Evolutionary conservation across 2,113 vertebrate genomes (phyloP).

Genomic region (Argyrosomus japonicus): DNA sequence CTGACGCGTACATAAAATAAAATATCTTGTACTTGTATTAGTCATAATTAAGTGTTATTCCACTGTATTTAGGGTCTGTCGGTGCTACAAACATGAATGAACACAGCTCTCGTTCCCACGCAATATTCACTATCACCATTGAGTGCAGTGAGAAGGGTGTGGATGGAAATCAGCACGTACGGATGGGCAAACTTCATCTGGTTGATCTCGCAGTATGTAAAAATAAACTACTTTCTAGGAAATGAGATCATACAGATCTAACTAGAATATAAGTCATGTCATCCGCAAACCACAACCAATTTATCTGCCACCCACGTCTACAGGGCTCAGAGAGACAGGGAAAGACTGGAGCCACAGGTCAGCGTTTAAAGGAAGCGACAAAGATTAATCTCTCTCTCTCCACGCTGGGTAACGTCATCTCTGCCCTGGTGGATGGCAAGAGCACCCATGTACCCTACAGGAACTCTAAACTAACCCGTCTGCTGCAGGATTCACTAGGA

Average conservation of each 20-base stretch:
- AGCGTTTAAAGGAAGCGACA: conserved; percentile 97
- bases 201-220: conserved; percentile 94
- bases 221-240: neutral
- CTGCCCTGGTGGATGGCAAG: conserved; percentile 97
- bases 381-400: conserved; percentile 99
- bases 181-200: conserved; percentile 98
- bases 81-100: conserved; percentile 99
- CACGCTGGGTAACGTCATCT: conserved; percentile 98
- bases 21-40: neutral
- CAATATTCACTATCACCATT: conserved; percentile 98
- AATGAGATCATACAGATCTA: neutral
- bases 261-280: neutral
- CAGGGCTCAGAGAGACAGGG: conserved; percentile 98
- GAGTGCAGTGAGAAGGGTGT: conserved; percentile 98
- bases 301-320: neutral
- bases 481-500: conserved; percentile 97
- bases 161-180: conserved; percentile 95
- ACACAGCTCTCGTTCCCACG: conserved; percentile 97
- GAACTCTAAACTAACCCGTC: conserved; percentile 96
- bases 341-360: conserved; percentile 97
- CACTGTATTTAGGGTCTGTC: conserved; percentile 88
- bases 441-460: conserved; percentile 98
- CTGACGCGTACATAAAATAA: neutral
- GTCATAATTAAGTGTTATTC: neutral
- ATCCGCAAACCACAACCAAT: neutral